phyloP scores from a whole-genome alignment of 2,113 vertebrate genomes.

The Rhinogobius similis region DNA sequence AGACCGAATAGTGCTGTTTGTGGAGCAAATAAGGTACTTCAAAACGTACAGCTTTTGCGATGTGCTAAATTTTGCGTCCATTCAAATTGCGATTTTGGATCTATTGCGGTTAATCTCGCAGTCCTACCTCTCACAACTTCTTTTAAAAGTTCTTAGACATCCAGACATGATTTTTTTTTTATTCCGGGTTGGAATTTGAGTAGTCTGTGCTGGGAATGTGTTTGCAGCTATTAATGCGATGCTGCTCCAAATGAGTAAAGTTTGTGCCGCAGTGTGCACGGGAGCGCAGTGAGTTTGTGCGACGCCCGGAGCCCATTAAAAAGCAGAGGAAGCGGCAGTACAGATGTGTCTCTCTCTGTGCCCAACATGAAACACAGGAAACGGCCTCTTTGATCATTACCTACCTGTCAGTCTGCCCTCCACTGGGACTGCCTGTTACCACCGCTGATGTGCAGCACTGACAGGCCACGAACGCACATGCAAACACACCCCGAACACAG shows the following conservation, averaged over 20 bases:
- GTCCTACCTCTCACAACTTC: background rate
- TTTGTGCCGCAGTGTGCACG: conserved; percentile 28
- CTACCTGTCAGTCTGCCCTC: conserved; percentile 75
- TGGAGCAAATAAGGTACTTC: too few species aligned
- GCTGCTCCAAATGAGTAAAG: conserved; percentile 44
- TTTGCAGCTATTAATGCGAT: conserved; percentile 58
- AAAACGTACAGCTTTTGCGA: too few species aligned
- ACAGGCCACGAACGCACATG: conserved; percentile 62
- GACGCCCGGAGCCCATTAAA: conserved; percentile 56
- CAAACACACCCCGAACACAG: conserved; percentile 40
- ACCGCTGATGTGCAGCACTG: conserved; percentile 63
- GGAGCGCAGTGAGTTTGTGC: conserved; percentile 41
- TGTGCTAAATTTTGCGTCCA: too few species aligned
- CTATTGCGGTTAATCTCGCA: too few species aligned
- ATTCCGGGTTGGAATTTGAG: background rate
- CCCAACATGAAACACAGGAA: conserved; percentile 73
- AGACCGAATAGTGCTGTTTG: too few species aligned
- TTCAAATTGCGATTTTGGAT: too few species aligned
- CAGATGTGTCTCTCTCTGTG: conserved; percentile 67
- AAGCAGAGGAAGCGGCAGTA: conserved; percentile 50
- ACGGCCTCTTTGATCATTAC: conserved; percentile 77
- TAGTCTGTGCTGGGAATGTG: conserved; percentile 42
- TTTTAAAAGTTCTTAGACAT: background rate
- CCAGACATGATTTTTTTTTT: background rate
- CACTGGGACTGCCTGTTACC: conserved; percentile 70